phyloP scores from a whole-genome alignment of 2,113 vertebrate species.

The Scopus umbretta region DNA sequence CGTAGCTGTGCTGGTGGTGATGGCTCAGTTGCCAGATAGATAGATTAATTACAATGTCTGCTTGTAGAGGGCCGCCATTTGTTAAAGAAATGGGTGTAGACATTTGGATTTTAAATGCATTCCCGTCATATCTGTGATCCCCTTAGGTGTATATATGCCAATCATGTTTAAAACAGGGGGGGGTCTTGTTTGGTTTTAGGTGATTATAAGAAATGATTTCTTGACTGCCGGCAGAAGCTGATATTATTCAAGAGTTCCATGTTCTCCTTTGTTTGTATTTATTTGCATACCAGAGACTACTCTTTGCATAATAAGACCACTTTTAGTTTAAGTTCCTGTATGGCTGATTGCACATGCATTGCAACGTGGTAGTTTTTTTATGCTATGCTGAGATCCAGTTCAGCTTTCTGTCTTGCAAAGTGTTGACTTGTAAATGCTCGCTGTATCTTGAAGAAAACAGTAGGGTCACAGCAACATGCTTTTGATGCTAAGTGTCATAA shows the following conservation, averaged over 20 bases:
- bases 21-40: slow-evolving; percentile 17
- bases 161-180: background rate
- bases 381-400: slow-evolving; percentile 20
- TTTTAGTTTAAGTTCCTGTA: slow-evolving; percentile 65
- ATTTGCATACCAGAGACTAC: slow-evolving; percentile 70
- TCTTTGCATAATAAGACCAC: slow-evolving; percentile 73
- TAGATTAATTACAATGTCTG: slow-evolving; percentile 37
- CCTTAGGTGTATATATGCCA: background rate
- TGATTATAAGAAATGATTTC: slow-evolving; percentile 36
- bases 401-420: background rate
- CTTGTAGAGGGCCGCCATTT: background rate
- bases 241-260: slow-evolving; percentile 59
- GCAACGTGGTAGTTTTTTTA: background rate
- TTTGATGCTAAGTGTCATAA: background rate
- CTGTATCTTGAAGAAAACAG: background rate
- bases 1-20: slow-evolving; percentile 22
- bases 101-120: background rate
- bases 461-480: background rate
- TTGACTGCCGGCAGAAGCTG: slow-evolving; percentile 57
- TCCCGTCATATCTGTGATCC: background rate
- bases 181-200: background rate
- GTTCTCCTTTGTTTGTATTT: slow-evolving; percentile 66
- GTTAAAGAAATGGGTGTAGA: background rate
- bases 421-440: background rate
- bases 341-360: slow-evolving; percentile 60